A percentile compares a stretch with the other conserved stretches of the same genome.
Conservation (phyloP, 2,113 vertebrate genomes). For the Myodes glareolus region DNA sequence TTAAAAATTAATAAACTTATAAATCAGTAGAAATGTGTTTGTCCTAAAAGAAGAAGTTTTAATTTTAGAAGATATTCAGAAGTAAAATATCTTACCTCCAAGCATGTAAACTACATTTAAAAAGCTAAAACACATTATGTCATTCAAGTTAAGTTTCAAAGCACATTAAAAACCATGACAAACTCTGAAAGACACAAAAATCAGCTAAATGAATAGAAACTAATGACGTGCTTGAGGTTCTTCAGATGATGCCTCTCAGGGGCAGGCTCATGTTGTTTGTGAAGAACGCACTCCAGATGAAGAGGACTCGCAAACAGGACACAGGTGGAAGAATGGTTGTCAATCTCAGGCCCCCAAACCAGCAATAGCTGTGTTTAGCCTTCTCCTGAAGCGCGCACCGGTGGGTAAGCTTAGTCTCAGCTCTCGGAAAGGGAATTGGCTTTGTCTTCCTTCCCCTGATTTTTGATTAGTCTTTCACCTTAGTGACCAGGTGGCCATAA, state of each 20-base stretch:
- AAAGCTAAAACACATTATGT: not conserved
- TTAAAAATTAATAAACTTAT: slow-evolving; percentile 27
- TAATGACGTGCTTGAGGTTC: not conserved
- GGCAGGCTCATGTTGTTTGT: not conserved
- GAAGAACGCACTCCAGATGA: not conserved
- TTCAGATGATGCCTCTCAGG: not conserved
- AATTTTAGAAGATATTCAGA: not conserved
- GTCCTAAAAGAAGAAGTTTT: not conserved
- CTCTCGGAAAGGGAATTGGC: no score
- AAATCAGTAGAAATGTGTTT: slow-evolving; percentile 4
- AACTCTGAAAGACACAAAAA: not conserved
- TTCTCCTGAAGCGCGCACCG: not conserved
- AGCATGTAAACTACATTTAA: not conserved
- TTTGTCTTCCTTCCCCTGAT: not conserved
- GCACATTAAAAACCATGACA: not conserved
- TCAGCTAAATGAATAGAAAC: not conserved
- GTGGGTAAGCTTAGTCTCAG: not conserved
- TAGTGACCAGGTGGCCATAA: no score
- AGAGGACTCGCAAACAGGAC: not conserved
- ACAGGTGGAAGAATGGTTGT: not conserved
- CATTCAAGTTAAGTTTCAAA: not conserved
- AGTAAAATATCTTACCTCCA: not conserved
- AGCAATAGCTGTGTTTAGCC: not conserved
- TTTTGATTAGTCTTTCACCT: not conserved
- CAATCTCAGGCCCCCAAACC: not conserved